Evolutionary conservation across 2,888 invertebrate genomes (phyloP), one percentile per base, ranked within the genome.

Genomic region (Drepana falcataria): DNA sequence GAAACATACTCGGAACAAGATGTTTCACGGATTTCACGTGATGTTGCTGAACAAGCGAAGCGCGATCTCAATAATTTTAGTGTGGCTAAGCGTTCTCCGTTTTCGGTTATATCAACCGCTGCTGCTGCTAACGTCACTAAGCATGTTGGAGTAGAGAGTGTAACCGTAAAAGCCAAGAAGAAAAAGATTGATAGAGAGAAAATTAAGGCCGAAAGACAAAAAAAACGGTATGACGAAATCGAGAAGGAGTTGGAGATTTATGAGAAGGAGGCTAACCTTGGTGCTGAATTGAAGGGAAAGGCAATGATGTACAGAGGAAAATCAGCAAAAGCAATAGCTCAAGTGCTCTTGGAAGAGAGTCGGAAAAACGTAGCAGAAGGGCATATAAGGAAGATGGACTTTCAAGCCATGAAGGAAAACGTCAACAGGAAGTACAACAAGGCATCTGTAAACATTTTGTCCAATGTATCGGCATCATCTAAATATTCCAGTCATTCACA

Each of bases 271-370:
- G 87, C 85, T 53, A 85, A 85, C 57, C 87, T 91, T 35, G 85
- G 90, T 65, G 81, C 88, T 63, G 92, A 93, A 69, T 79, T 93
- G 59, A 92, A 87, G 79, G 81, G 91, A 59, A 88, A 87, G 73
- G 92, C 93, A 60, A 86, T 91, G 77, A 83, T 92, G 79, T 93
- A 95, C 51, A 92, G 94, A 69, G 95, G 95, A 52, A 95, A 94
- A 90, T 95, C 96, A 2, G 95, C 95, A 4, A 93, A 92, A 72
- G 94, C 94, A 49, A 96, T 96, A 59, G 94, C 93, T 63, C 92
- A 92, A 59, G 93, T 93, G 9, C 83, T 95, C 48, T 79, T 95
- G 48, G 91, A 92, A 47, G 93, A 94, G 66, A 93, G 91, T 44
- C 76, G 91, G 54, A 87, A 83, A 61, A 93, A 93, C 73, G 89